Percentiles rank a stretch among this genome's conserved stretches.
Evolutionary conservation across 2,113 vertebrate species (phyloP).

Genomic region (Labrus mixtus): DNA sequence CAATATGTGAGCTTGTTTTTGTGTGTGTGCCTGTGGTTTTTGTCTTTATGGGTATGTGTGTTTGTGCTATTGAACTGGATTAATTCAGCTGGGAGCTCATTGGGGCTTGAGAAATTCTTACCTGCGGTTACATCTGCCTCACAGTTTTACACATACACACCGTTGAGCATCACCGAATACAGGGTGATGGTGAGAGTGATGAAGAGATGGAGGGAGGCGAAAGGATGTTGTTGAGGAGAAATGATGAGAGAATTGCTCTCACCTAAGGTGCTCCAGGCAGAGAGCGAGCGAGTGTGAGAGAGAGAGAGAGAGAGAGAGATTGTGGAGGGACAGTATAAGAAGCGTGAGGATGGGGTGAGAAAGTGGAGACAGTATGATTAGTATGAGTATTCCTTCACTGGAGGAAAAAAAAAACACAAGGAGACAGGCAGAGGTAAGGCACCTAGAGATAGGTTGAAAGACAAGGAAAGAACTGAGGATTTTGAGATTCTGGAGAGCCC

Average conservation of each 20-base stretch:
- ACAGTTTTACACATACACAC: conserved; percentile 22
- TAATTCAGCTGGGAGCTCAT: conserved; percentile 70
- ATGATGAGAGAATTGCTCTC: conserved; percentile 71
- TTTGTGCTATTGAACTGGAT: conserved; percentile 41
- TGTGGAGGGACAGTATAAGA: conserved; percentile 43
- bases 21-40: not conserved
- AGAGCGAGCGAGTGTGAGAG: not conserved
- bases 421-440: conserved; percentile 44
- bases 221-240: conserved; percentile 58
- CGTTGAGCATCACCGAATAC: conserved; percentile 30
- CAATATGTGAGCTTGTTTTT: not conserved
- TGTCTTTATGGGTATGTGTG: conserved; percentile 1
- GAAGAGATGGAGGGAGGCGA: conserved; percentile 50
- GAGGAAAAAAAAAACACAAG: conserved; percentile 60
- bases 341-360: conserved; percentile 44
- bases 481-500: conserved; percentile 62
- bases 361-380: conserved; percentile 68
- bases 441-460: conserved; percentile 44
- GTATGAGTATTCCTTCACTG: conserved; percentile 61
- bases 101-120: conserved; percentile 66
- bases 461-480: conserved; percentile 62
- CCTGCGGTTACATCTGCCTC: conserved; percentile 66
- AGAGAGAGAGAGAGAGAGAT: conserved; percentile 15
- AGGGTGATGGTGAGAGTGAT: conserved; percentile 63
- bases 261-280: conserved; percentile 68